phyloP scores from a whole-genome alignment of 2,113 vertebrate genomes.

The Mirza zaza region DNA sequence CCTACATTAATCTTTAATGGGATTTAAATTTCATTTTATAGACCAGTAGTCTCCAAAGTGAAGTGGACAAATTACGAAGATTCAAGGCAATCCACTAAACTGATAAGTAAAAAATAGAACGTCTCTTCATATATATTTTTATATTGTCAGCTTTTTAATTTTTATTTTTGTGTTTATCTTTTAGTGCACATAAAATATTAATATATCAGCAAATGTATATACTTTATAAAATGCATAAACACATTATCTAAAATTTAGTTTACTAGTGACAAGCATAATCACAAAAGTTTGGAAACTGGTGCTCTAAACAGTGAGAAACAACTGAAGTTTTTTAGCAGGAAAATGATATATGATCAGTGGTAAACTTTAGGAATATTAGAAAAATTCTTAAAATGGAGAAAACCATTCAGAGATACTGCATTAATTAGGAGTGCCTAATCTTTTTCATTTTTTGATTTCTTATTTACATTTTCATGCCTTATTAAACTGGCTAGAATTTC shows the following conservation, averaged over 20 bases:
- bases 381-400: background rate
- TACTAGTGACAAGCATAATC: background rate
- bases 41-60: background rate
- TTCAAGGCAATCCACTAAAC: background rate
- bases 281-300: background rate
- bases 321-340: background rate
- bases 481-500: background rate
- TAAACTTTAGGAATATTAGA: background rate
- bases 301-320: background rate
- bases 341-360: background rate
- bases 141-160: background rate
- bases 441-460: background rate
- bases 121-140: background rate
- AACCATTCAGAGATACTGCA: background rate
- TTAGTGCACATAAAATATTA: background rate
- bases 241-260: background rate
- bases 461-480: background rate
- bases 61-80: background rate
- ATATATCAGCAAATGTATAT: background rate
- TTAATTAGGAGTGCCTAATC: background rate
- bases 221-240: background rate
- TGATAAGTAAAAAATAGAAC: background rate
- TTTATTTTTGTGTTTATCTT: background rate
- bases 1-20: background rate
- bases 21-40: slow-evolving; percentile 12